Evolutionary conservation across 2,888 invertebrate genomes (phyloP).

Genomic region (Pristionchus maxplancki): DNA sequence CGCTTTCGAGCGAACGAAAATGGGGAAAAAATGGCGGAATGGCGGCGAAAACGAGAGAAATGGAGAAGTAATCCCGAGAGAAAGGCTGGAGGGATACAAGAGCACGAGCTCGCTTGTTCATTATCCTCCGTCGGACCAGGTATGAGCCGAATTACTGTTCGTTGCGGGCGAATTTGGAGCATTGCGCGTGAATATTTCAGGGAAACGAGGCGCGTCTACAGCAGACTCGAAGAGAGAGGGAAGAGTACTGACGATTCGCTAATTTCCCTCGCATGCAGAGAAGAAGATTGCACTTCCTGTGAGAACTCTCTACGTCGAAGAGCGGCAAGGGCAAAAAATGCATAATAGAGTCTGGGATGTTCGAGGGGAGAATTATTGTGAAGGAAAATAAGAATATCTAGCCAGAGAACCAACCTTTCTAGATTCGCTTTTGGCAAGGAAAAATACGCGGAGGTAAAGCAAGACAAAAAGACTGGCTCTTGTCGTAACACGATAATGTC

Average conservation of each 20-base stretch:
- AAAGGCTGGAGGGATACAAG: background rate
- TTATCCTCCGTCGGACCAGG: background rate
- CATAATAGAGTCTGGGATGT: background rate
- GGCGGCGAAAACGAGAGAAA: background rate
- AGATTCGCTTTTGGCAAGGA: no score
- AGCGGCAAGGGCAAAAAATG: background rate
- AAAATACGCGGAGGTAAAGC: no score
- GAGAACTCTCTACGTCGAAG: no score
- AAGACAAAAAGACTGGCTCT: background rate
- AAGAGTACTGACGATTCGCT: no score
- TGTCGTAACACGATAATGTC: background rate
- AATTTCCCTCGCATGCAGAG: no score
- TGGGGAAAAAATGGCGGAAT: background rate
- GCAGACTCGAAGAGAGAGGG: background rate
- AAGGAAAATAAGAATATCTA: background rate
- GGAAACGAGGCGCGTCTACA: background rate
- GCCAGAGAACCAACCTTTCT: background rate
- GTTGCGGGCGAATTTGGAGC: background rate
- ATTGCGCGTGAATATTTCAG: background rate
- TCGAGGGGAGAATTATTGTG: background rate
- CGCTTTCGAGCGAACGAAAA: background rate
- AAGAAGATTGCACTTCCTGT: background rate
- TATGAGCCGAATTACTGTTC: background rate
- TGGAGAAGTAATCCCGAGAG: background rate
- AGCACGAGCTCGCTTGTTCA: background rate